These are phyloP conservation scores for Eledone cirrhosa DNA, from an alignment of 2,888 invertebrate genomes.

Conservation along the genomic window DNA sequence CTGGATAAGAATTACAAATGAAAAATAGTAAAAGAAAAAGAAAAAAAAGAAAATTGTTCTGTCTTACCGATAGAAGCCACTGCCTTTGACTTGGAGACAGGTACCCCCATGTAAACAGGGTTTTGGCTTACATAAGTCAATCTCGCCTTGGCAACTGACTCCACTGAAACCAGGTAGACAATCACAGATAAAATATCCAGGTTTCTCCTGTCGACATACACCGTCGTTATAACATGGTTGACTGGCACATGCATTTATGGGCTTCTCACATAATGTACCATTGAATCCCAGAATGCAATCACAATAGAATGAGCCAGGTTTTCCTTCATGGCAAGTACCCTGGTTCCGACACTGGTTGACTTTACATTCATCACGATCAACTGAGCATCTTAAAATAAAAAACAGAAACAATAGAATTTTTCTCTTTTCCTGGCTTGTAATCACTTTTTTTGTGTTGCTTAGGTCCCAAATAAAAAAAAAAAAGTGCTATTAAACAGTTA, in stretches of 20 bases:
- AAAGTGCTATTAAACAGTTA: too few relatives aligned
- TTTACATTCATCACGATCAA: conserved; percentile 27
- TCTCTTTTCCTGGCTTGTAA: neutral
- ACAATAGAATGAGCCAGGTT: conserved; percentile 9
- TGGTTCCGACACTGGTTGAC: conserved; percentile 31
- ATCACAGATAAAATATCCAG: neutral
- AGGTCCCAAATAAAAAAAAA: neutral
- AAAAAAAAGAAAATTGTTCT: neutral
- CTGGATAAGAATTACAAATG: too few relatives aligned
- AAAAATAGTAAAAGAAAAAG: neutral
- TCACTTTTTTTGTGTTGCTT: neutral
- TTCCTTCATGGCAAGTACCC: conserved; percentile 5
- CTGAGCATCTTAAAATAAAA: conserved; percentile 50
- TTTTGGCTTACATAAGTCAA: conserved; percentile 1
- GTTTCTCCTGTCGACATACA: neutral
- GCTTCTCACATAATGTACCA: neutral
- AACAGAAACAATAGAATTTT: neutral
- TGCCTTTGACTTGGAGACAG: neutral
- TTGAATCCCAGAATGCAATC: conserved; percentile 11
- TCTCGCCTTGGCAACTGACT: neutral
- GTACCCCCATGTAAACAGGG: neutral
- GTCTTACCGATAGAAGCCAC: neutral
- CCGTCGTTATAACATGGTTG: neutral
- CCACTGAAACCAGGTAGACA: conserved; percentile 8
- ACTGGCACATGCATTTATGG: conserved; percentile 11